Percentiles rank a stretch among this genome's conserved stretches.
Evolutionary conservation across 1,140 invertebrate genomes (phyloP).

Genomic region (Neodiprion lecontei): DNA sequence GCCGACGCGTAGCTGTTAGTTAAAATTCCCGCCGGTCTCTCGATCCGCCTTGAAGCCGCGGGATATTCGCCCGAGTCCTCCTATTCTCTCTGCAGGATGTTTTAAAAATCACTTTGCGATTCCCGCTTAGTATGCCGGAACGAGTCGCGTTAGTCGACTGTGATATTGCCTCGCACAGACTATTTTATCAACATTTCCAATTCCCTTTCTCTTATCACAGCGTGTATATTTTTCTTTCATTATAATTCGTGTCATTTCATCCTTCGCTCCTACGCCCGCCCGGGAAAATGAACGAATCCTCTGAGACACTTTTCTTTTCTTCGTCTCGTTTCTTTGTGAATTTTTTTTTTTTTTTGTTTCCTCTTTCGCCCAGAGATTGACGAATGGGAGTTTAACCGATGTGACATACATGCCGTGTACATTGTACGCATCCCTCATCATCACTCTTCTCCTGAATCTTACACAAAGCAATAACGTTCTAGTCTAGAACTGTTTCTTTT

Average conservation of each 20-base stretch:
- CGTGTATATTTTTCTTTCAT: conserved; percentile 16
- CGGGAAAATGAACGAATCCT: background rate
- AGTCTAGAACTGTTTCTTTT: no score
- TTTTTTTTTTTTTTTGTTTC: no score
- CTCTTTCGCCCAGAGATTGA: background rate
- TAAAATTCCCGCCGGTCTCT: conserved; percentile 39
- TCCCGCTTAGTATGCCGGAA: conserved; percentile 43
- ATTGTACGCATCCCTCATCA: no score
- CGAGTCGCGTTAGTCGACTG: conserved; percentile 43
- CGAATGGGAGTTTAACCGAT: no score
- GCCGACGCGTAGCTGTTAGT: conserved; percentile 34
- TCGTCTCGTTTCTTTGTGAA: background rate
- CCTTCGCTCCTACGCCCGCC: conserved; percentile 1
- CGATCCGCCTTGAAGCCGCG: no score
- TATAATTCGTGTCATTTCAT: conserved; percentile 8
- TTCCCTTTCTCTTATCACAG: conserved; percentile 20
- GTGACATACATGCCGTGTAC: no score
- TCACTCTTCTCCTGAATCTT: no score
- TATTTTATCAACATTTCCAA: conserved; percentile 14
- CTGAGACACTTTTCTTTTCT: background rate
- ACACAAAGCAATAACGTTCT: no score
- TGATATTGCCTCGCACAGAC: conserved; percentile 44
- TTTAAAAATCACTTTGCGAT: conserved; percentile 44
- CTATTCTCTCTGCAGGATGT: conserved; percentile 30
- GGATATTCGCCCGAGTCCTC: conserved; percentile 11